Evolutionary conservation across 2,797 vertebrate genomes (phyloP), one percentile per base, ranked within the genome.

Genomic region (Chloroceryle inda): DNA sequence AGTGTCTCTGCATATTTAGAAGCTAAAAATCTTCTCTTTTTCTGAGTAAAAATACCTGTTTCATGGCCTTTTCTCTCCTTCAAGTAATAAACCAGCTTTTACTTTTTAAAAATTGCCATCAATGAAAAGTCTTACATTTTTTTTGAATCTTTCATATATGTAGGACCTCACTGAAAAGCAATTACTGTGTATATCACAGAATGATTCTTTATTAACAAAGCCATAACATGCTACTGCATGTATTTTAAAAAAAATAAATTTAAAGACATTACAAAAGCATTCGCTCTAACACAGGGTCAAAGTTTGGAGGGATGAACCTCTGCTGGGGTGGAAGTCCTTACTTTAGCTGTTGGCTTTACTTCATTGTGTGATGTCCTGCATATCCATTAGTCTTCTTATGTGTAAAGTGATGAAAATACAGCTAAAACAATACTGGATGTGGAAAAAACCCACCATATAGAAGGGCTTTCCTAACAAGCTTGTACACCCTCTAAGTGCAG

Each of bases 1-100:
- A 96, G 97, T 97, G 97, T 97, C 97, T 98, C 95, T 98, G 98
- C 97, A 98, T 98, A 98, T 98, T 98, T 98, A 98, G 97, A 97
- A 97, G 96, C 44, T 96, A 97, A 97, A 92, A 96, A 91, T 90
- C 86, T 95, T 97, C 85, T 96, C 86, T 95, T 96, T 94, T 96
- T 37, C 96, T 96, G 47, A 96, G 86, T 92, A 97, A 97, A 98
- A 97, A 97, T 96, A 97, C 88, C 80, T 64, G 59, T 94, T 97
- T 97, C 79, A 40, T 88, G 75, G 94, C 49, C 73, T 86, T 69
- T 97, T 92, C 79, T 92, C 93, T 73, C 80, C 26, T 88, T 83
- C 49, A 95, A 82, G 68, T 64, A 93, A 74, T 72, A 88, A 86
- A 33, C 29, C 45, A 86, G 20, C 6, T 90, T 85, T 91, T 45